Percentiles rank a stretch among this genome's conserved stretches.
Conservation (phyloP, 2,888 invertebrate genomes). For the Bimastos eiseni region DNA sequence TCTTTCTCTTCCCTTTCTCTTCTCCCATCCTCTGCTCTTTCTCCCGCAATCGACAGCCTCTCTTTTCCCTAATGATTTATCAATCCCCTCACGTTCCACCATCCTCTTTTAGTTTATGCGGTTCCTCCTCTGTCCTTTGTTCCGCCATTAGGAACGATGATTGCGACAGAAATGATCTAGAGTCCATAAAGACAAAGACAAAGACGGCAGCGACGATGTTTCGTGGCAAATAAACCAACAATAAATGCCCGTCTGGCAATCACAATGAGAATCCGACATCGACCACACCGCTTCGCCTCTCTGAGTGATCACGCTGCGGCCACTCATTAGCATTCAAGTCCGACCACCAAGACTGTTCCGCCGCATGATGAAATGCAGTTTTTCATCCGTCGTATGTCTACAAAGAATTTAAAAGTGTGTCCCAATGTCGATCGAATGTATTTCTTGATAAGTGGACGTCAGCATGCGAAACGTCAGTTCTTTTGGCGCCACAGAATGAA, state of each 20-base stretch:
- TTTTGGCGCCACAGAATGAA: background rate
- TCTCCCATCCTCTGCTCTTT: no score
- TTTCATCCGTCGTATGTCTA: background rate
- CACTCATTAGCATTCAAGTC: background rate
- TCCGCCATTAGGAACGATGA: constrained; percentile 3
- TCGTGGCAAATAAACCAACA: background rate
- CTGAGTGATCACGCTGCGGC: background rate
- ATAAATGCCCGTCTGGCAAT: background rate
- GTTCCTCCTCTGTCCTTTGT: background rate
- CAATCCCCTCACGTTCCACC: background rate
- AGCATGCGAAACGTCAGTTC: constrained; percentile 2
- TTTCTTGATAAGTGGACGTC: background rate
- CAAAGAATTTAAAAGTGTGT: background rate
- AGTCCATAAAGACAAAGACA: background rate
- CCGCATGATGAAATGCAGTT: background rate
- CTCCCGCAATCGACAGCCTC: background rate
- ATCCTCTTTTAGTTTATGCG: background rate
- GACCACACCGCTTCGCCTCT: background rate
- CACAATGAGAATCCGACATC: background rate
- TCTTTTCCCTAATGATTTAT: background rate
- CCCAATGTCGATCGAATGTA: background rate
- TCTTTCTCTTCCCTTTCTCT: background rate
- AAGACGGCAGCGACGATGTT: background rate
- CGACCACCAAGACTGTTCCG: background rate
- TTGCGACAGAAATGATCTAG: background rate